These are phyloP conservation scores for Solea solea DNA, from an alignment of 2,113 vertebrate species.

Conservation along the genomic window DNA sequence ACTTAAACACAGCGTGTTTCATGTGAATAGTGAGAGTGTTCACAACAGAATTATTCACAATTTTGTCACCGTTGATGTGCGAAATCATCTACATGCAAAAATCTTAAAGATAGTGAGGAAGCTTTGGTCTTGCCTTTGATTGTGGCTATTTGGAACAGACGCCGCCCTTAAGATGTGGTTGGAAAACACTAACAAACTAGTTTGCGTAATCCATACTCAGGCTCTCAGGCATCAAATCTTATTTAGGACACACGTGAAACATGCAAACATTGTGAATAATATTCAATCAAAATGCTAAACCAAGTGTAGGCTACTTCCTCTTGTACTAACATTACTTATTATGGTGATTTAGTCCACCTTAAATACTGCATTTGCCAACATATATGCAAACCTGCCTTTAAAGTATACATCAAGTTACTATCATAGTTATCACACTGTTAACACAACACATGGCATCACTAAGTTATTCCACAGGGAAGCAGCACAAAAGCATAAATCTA, in stretches of 20 bases:
- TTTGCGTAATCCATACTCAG: too few species aligned
- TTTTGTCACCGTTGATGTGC: too few species aligned
- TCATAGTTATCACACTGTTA: background rate
- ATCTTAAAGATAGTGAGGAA: too few species aligned
- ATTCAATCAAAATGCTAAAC: slow-evolving; percentile 45
- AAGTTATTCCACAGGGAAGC: slow-evolving; percentile 16
- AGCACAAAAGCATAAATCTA: slow-evolving; percentile 29
- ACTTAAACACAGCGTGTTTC: too few species aligned
- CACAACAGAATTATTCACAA: too few species aligned
- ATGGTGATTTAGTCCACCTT: background rate
- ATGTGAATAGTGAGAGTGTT: too few species aligned
- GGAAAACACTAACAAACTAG: too few species aligned
- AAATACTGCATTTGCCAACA: background rate
- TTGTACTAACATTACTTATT: background rate
- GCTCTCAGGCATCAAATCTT: background rate
- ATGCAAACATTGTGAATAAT: background rate
- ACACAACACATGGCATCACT: slow-evolving; percentile 4
- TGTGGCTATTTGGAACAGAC: too few species aligned
- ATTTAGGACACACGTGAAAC: slow-evolving; percentile 7
- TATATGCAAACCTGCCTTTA: slow-evolving; percentile 14
- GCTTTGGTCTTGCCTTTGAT: too few species aligned
- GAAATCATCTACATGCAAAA: too few species aligned
- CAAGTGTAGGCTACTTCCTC: background rate
- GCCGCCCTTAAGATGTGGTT: too few species aligned
- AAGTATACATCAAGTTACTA: slow-evolving; percentile 5